Conservation (phyloP, 2,797 vertebrate species). For the Macrochelys suwanniensis region DNA sequence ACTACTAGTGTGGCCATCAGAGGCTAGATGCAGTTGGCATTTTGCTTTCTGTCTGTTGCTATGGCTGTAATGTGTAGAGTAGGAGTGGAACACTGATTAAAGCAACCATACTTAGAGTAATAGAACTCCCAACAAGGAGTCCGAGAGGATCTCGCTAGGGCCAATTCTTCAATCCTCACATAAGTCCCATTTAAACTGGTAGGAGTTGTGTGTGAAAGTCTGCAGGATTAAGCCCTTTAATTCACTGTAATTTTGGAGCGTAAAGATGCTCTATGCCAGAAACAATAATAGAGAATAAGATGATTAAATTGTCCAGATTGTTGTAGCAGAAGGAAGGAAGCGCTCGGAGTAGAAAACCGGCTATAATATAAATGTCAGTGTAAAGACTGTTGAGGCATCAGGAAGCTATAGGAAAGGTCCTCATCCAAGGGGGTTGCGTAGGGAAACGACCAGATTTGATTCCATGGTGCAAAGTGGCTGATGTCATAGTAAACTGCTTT, state of each 20-base stretch:
- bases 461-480: not conserved
- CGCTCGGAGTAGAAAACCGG: no score
- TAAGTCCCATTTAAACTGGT: not conserved
- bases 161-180: not conserved
- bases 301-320: no score
- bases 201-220: not conserved
- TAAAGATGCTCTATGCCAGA: not conserved
- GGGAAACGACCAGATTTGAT: not conserved
- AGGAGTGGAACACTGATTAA: slow-evolving; percentile 3
- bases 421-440: not conserved
- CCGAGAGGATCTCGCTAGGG: not conserved
- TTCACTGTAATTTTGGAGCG: not conserved
- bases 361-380: no score
- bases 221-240: not conserved
- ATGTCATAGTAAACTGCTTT: not conserved
- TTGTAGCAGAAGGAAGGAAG: no score
- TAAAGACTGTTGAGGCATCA: not conserved
- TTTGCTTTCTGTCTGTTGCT: not conserved
- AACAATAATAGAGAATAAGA: not conserved
- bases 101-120: not conserved
- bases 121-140: not conserved
- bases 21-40: not conserved
- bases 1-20: not conserved
- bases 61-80: not conserved
- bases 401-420: not conserved